Base-by-base conservation (phyloP, 2,113 vertebrate genomes). In the Plestiodon gilberti region DNA sequence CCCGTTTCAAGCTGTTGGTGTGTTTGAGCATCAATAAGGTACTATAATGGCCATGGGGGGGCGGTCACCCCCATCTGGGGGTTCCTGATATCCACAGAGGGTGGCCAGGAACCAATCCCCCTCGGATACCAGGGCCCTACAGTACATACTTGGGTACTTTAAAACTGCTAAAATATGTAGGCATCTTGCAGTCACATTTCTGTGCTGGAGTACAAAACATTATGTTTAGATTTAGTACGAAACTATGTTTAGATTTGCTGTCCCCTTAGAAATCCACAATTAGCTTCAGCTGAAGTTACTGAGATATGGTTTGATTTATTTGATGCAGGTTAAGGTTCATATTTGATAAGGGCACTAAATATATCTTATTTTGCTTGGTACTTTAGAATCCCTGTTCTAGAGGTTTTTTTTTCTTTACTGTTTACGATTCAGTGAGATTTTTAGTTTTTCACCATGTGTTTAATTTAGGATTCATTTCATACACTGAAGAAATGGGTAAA, bases 401-500 rank as follows among this genome's bases (percentile, higher is more conserved):
- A 40, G 1, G 15, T 40, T 55, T 20, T 82, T 25, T 84, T 76
- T 69, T 81, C 52, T 40, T 28, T 25, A 28, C 25, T 67, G 1
- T 67, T 4, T 25, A 67, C 25, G 48, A 48, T 73, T 86, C 59
- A 6, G 11, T 1, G 30, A 20, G 25, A 28, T 93, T 69, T 83
- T 85, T 57, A 35, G 61, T 92, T 84, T 88, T 86, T 64, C 40
- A 57, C 89, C 91, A 17, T 86, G 84, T 88, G 76, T 95, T 92
- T 93, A 83, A 25, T 91, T 91, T 95, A 99, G 99, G 98, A 99
- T 95, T 99, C 99, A 6, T 99, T 99, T 96, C 97, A 99, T 94
- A 99, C 98, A 86, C 95, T 99, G 96, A 99, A 99, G 96, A 99
- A 98, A 91, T 99, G 99, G 99, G 99, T 99, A 86, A 99, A 99